Base-by-base conservation (phyloP, 1,140 invertebrate genomes). In the Zaprionus camerounensis region DNA sequence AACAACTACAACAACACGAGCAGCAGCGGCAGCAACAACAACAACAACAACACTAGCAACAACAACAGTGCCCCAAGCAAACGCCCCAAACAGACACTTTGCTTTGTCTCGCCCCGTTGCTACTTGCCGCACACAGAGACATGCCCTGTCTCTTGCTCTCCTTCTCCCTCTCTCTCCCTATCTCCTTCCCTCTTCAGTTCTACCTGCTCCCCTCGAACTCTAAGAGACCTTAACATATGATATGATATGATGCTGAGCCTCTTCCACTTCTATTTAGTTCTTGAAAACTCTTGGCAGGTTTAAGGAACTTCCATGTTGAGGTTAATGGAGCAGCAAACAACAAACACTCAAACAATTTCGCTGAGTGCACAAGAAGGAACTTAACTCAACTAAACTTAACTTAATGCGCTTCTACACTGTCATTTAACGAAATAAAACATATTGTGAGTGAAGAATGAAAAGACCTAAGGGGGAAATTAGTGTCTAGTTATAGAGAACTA, bases 41-140 rank as follows among this genome's bases (percentile, higher is more conserved):
- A 55, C 46, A 36, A 22, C 69, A 76, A 49, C 46, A 36, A 22
- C 74, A 59, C 31, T 55, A 72, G 49, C 51, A 74, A 20, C 61
- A 66, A 36, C 65, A 61, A 44, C 15, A 71, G 56, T 22, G 46
- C 46, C 20, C n/a, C 56, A 44, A 53, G 41, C 57, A 78, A 80
- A 82, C 83, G 84, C 84, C 83, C 66, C 71, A 71, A 88, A 88
- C 81, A 87, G 83, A 87, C 84, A 88, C 84, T 87, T 87, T 73
- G 55, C 65, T 73, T 78, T 80, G 59, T 65, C 15, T 13, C 26
- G 59, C 53, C 11, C 49, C 20, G 57, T 36, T 76, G 67, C 67
- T 9, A 66, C 53, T 34, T 46, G 55, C 53, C 9, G 15, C 36
- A 51, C 49, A 68, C 22, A 49, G 41, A 49, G 41, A 51, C 24